These are phyloP conservation scores for Toxotes lorentzi DNA, from an alignment of 2,797 vertebrate species.

Conservation along the genomic window DNA sequence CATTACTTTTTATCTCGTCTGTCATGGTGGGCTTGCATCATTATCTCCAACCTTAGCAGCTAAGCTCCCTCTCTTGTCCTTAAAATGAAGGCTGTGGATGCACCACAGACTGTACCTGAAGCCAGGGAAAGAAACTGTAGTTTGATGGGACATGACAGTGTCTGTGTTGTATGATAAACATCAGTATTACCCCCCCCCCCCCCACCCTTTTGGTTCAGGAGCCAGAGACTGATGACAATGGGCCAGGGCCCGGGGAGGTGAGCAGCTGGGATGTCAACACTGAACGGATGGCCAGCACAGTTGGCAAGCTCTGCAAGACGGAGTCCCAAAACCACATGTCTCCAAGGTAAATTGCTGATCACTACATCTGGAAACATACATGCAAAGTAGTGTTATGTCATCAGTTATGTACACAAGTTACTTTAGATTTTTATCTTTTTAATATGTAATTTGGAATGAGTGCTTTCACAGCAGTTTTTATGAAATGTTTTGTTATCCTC, in stretches of 20 bases:
- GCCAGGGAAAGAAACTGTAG: not conserved
- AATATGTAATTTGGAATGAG: not conserved
- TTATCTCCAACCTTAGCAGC: constrained; percentile 52
- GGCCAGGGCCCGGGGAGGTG: constrained; percentile 73
- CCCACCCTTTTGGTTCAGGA: constrained; percentile 77
- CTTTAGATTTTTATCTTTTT: not conserved
- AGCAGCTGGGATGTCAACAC: constrained; percentile 84
- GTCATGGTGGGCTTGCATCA: constrained; percentile 44
- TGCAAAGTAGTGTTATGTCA: constrained; percentile 10
- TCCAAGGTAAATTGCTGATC: constrained; percentile 82
- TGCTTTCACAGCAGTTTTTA: not conserved
- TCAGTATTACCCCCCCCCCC: not conserved
- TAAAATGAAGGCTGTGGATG: constrained; percentile 17
- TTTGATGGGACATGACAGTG: constrained; percentile 14
- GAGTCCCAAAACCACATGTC: constrained; percentile 91
- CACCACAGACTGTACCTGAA: not conserved
- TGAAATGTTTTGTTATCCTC: not conserved
- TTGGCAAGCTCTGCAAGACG: constrained; percentile 88
- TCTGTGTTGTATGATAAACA: constrained; percentile 32
- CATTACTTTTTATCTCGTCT: constrained; percentile 35
- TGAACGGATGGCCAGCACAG: constrained; percentile 82
- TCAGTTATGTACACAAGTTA: not conserved
- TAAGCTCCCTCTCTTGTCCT: constrained; percentile 13
- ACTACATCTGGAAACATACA: constrained; percentile 27
- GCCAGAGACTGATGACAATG: constrained; percentile 76